phyloP scores from a whole-genome alignment of 2,113 vertebrate genomes.

The Penelope pileata region DNA sequence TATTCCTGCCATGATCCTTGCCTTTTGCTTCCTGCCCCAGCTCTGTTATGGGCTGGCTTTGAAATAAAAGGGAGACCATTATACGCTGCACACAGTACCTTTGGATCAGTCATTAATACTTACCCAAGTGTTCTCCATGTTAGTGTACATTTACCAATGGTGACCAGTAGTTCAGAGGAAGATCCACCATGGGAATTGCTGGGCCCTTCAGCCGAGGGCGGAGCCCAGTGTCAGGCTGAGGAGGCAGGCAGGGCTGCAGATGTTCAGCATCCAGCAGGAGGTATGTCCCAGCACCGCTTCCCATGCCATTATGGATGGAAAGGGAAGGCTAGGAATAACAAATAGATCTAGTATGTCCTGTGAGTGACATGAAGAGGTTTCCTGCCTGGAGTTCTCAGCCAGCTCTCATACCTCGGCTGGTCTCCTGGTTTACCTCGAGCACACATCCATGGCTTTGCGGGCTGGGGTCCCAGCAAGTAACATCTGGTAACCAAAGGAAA shows the following conservation, averaged over 20 bases:
- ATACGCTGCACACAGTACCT: background rate
- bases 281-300: background rate
- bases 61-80: background rate
- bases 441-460: background rate
- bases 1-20: conserved; percentile 71
- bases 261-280: background rate
- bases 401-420: background rate
- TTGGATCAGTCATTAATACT: background rate
- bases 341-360: background rate
- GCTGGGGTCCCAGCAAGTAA: background rate
- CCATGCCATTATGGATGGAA: background rate
- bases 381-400: background rate
- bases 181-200: background rate
- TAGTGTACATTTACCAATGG: background rate
- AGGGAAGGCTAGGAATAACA: background rate
- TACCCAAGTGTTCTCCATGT: background rate
- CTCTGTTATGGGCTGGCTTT: conserved; percentile 16
- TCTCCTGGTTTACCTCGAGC: background rate
- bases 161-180: background rate
- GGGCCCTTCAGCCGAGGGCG: background rate
- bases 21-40: conserved; percentile 48
- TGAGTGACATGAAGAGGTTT: background rate
- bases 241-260: background rate
- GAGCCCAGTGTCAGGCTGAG: background rate
- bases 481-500: background rate